Percentiles rank a stretch among this genome's conserved stretches.
Conservation (phyloP, 2,797 vertebrate species). For the Knipowitschia caucasica region DNA sequence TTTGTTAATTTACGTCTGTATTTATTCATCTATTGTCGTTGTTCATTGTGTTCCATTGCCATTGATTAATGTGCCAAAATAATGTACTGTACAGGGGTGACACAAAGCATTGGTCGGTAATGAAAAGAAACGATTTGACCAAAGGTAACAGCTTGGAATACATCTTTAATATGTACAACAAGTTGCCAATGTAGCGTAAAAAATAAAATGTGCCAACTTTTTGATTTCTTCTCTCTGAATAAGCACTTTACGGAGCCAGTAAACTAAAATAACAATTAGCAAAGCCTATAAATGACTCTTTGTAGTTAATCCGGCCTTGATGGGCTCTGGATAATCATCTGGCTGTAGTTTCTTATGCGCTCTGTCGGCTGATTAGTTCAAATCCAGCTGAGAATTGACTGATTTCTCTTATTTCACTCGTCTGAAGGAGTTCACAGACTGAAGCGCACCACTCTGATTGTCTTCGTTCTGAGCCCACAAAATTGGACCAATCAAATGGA, state of each 20-base stretch:
- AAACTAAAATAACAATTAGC: conserved; percentile 34
- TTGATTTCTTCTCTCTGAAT: background rate
- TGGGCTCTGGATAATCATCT: conserved; percentile 58
- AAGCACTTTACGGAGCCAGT: conserved; percentile 2
- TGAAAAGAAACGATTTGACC: no score
- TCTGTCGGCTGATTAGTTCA: conserved; percentile 55
- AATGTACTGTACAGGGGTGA: no score
- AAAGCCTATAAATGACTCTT: conserved; percentile 39
- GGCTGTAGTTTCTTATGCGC: conserved; percentile 44
- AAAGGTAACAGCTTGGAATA: no score
- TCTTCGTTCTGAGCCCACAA: conserved; percentile 40
- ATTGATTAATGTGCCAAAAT: no score
- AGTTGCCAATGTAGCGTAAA: background rate
- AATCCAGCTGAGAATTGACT: conserved; percentile 47
- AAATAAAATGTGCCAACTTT: conserved; percentile 35
- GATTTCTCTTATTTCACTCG: conserved; percentile 52
- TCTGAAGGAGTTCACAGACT: conserved; percentile 36
- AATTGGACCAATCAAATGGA: conserved; percentile 62
- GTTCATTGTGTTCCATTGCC: no score
- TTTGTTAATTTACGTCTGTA: no score
- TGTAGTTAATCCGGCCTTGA: conserved; percentile 40
- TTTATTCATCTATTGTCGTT: no score
- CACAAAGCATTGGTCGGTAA: no score
- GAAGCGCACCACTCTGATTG: conserved; percentile 58
- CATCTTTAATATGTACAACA: background rate